Evolutionary conservation across 2,888 invertebrate species (phyloP).

Genomic region (Miltochrista miniata): DNA sequence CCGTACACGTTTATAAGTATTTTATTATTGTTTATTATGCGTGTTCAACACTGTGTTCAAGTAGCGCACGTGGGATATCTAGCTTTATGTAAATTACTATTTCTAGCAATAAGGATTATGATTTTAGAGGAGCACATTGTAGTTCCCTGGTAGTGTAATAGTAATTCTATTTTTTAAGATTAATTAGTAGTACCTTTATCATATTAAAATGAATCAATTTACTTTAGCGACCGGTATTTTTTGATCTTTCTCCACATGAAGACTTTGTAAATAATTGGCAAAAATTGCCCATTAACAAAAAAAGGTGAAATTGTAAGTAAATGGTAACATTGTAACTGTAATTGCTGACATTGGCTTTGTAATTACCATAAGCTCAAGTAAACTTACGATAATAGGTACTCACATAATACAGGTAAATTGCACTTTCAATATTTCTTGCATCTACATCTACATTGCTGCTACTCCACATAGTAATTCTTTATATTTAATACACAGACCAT

Average conservation of each 20-base stretch:
- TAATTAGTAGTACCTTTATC: no score
- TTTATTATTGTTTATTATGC: constrained; percentile 1
- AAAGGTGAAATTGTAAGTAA: background rate
- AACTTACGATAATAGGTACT: no score
- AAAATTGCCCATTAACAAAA: background rate
- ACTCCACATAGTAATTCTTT: no score
- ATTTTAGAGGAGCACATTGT: no score
- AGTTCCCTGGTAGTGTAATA: no score
- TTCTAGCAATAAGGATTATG: background rate
- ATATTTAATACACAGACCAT: no score
- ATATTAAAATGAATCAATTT: no score
- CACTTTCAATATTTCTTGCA: background rate
- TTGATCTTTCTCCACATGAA: no score
- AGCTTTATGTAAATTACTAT: background rate
- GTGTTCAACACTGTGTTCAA: background rate
- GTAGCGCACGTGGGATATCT: background rate
- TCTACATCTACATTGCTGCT: no score
- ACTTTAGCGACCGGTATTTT: no score
- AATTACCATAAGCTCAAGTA: background rate
- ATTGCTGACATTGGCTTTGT: background rate
- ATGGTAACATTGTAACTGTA: background rate
- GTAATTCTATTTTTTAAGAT: no score
- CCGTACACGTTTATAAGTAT: background rate
- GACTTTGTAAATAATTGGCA: no score
- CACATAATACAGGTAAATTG: background rate